Percentiles rank a stretch among this genome's conserved stretches.
Conservation (phyloP, 2,113 vertebrate species). For the Coptodon bakossiorum region DNA sequence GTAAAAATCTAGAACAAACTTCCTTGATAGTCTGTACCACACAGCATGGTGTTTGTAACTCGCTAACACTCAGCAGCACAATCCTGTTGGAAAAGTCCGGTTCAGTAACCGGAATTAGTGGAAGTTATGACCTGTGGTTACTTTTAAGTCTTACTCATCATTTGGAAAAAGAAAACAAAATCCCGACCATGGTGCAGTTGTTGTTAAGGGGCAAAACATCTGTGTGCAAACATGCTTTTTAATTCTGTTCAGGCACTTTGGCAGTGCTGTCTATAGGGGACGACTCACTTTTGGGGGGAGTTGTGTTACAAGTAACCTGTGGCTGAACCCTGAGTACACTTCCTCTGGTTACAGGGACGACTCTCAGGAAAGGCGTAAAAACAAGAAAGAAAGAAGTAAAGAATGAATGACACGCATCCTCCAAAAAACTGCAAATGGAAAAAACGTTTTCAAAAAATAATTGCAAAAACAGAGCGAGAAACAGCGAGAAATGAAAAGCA, state of each 20-base stretch:
- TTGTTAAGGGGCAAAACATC: not conserved
- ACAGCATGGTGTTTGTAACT: not conserved
- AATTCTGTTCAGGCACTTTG: not conserved
- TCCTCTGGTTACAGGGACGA: not conserved
- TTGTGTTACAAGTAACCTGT: constrained; percentile 30
- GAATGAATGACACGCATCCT: no score
- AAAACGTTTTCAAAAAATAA: not conserved
- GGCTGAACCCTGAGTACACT: constrained; percentile 29
- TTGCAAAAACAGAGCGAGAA: not conserved
- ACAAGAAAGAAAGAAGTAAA: not conserved
- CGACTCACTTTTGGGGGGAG: not conserved
- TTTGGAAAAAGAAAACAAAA: not conserved
- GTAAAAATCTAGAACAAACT: not conserved
- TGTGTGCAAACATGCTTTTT: not conserved
- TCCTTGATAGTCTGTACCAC: not conserved
- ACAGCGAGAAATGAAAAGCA: not conserved
- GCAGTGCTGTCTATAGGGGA: not conserved
- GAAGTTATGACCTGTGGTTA: not conserved
- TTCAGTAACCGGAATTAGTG: not conserved
- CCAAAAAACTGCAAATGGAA: not conserved
- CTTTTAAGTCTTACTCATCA: not conserved
- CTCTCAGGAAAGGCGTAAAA: not conserved
- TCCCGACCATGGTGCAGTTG: not conserved
- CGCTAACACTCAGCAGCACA: not conserved
- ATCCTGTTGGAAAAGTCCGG: not conserved